Evolutionary conservation across 2,888 invertebrate genomes (phyloP), one percentile per base, ranked within the genome.

Genomic region (Pseudoips prasinana): DNA sequence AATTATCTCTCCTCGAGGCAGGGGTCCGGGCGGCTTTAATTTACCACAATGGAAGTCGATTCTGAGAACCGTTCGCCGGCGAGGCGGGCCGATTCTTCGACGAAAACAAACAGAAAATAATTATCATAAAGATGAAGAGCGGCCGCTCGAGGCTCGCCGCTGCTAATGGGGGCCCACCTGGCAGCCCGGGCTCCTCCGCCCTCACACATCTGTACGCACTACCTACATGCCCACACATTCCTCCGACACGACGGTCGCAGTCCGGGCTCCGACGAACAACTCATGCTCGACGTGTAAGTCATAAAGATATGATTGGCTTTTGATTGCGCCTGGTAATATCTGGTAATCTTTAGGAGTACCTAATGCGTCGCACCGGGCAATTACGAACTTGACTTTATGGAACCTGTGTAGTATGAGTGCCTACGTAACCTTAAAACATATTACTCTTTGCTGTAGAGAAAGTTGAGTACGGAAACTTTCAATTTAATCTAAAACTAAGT

Each of bases 81-180:
- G 79, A 83, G 82, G 84, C 84, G 85, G 83, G 77, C 75, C 84
- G 86, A 85, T 84, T 82, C 84, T 78, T 81, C 78, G 82, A 81
- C 85, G 86, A 88, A 88, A 88, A 88, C 88, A 87, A 88, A 88
- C 87, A 88, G 83, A 85, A 87, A 88, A 87, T 88, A 87, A 88
- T 88, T 88, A 88, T 86, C 87, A 87, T 87, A 87, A 88, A 87
- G 87, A 88, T 87, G 87, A 88, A 87, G 85, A 85, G 86, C 80
- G 84, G 78, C 87, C 87, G 87, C 85, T 79, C 78, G 75, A 71
- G 76, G 73, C 81, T 72, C 73, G 73, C 68, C 73, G 76, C 84
- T 83, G 82, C 83, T 86, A 85, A 85, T 85, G 85, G 84, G 77
- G 65, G 83, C 76, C 86, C 86, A 84, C 85, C 85, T 85, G 86